Evolutionary conservation across 37 sponge, comb jelly and placozoan genomes (phyloP).

Genomic region (Mnemiopsis leidyi): DNA sequence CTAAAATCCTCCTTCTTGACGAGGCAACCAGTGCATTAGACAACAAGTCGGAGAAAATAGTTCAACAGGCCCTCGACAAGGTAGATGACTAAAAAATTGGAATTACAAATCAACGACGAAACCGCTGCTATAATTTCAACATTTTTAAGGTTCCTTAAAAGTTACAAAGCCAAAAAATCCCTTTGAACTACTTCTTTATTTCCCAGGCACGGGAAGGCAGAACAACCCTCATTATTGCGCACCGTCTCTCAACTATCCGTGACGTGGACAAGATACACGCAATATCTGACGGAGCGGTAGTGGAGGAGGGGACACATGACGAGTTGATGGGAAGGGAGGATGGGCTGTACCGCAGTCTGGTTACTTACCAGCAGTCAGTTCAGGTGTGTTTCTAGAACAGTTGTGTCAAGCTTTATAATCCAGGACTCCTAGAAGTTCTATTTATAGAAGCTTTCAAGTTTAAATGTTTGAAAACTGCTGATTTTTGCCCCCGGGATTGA

Average conservation of each 20-base stretch:
- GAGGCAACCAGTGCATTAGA: slow-evolving; percentile 71
- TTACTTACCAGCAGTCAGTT: slow-evolving; percentile 25
- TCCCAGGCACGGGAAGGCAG: slow-evolving; percentile 72
- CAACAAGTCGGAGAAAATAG: slow-evolving; percentile 72
- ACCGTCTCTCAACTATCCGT: slow-evolving; percentile 88
- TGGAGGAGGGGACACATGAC: slow-evolving; percentile 72
- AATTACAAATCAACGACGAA: too few relatives aligned
- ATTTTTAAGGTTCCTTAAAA: too few relatives aligned
- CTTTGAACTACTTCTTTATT: too few relatives aligned
- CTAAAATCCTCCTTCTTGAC: slow-evolving; percentile 70
- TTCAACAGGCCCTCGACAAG: slow-evolving; percentile 88
- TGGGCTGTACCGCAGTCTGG: slow-evolving; percentile 75
- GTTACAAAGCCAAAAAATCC: too few relatives aligned
- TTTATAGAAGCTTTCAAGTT: too few relatives aligned
- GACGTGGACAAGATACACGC: slow-evolving; percentile 82
- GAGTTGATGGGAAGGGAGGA: slow-evolving; percentile 69
- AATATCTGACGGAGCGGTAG: slow-evolving; percentile 76
- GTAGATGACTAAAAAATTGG: too few relatives aligned
- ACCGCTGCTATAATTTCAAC: too few relatives aligned
- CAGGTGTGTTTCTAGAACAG: too few relatives aligned
- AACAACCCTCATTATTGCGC: slow-evolving; percentile 88
- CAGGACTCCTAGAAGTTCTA: too few relatives aligned
- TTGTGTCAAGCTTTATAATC: too few relatives aligned
- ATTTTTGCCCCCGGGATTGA: too few relatives aligned
- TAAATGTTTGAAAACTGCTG: too few relatives aligned